phyloP scores from a whole-genome alignment of 2,113 vertebrate genomes.

The Halcyon malimbica region DNA sequence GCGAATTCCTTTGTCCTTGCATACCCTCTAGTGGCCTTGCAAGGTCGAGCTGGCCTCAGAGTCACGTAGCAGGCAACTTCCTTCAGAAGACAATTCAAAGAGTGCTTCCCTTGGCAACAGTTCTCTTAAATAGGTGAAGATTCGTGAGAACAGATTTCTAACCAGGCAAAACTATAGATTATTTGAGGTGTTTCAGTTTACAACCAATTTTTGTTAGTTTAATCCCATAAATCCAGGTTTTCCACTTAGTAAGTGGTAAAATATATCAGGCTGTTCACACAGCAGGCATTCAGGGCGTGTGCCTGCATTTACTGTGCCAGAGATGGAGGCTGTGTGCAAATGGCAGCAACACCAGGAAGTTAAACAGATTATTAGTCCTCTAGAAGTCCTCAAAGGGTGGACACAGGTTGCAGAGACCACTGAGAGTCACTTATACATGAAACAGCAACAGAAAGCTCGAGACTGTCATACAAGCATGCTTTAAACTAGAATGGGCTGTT shows the following conservation, averaged over 20 bases:
- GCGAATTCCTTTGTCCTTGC: neutral
- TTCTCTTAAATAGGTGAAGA: neutral
- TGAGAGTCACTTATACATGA: neutral
- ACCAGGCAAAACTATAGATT: neutral
- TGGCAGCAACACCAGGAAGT: accelerated
- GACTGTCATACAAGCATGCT: neutral
- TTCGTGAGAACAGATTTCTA: neutral
- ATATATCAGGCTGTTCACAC: neutral
- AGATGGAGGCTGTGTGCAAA: accelerated
- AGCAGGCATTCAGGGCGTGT: accelerated
- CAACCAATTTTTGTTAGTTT: neutral
- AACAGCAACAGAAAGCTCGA: accelerated
- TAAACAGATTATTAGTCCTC: neutral
- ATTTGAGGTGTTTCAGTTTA: neutral
- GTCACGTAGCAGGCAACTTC: neutral
- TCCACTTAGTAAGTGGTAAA: neutral
- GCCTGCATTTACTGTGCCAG: neutral
- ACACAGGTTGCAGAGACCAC: neutral
- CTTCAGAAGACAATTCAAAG: neutral
- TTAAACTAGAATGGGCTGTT: neutral
- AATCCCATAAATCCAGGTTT: neutral
- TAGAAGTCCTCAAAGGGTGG: neutral
- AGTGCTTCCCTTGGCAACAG: neutral
- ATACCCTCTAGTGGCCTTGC: slow-evolving; percentile 46
- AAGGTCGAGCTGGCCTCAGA: neutral